phyloP scores from a whole-genome alignment of 2,113 vertebrate species.

The Galbula dea region DNA sequence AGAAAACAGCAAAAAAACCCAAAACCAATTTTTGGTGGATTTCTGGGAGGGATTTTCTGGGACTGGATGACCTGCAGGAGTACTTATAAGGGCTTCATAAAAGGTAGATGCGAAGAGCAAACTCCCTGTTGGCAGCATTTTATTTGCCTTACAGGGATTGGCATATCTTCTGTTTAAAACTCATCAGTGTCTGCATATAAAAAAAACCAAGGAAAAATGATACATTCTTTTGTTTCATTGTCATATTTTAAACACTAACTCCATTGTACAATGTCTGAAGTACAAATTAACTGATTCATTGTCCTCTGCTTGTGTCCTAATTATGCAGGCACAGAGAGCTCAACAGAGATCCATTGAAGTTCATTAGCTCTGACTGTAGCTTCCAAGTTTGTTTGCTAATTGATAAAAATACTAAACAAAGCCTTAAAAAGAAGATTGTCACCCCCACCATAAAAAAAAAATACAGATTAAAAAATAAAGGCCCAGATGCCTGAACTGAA shows the following conservation, averaged over 20 bases:
- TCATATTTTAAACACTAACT: background rate
- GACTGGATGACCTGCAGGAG: background rate
- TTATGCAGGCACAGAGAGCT: background rate
- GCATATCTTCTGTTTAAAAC: background rate
- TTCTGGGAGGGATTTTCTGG: background rate
- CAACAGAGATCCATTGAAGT: background rate
- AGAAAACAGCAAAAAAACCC: too few species aligned
- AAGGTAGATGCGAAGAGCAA: background rate
- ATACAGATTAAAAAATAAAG: background rate
- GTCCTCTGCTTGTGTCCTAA: background rate
- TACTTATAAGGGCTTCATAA: background rate
- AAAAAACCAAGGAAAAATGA: background rate
- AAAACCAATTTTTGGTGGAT: background rate
- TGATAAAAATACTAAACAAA: slow-evolving; percentile 2
- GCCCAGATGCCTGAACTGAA: background rate
- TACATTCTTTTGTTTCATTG: background rate
- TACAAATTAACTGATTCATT: background rate
- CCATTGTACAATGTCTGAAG: background rate
- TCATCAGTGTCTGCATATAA: background rate
- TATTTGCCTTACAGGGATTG: background rate
- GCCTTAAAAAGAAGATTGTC: background rate
- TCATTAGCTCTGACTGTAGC: background rate
- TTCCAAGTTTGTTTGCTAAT: background rate
- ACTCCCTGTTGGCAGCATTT: background rate
- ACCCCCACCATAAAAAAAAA: background rate